Evolutionary conservation across 2,113 vertebrate genomes (phyloP).

Genomic region (Neofelis nebulosa): DNA sequence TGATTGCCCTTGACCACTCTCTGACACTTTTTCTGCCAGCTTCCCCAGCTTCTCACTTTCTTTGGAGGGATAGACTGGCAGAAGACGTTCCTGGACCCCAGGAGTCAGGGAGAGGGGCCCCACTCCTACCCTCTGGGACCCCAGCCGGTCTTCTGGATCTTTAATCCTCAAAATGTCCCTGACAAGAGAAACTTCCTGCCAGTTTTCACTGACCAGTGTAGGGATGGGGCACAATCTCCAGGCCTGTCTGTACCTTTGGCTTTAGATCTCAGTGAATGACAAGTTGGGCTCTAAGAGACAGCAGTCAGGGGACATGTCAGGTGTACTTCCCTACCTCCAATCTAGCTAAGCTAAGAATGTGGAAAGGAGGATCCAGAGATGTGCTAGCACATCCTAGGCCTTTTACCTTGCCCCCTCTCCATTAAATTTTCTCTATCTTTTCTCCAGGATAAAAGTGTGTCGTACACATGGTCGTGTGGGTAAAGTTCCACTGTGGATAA

Average conservation of each 20-base stretch:
- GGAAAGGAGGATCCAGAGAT: not conserved
- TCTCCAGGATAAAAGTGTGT: not conserved
- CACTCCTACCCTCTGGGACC: not conserved
- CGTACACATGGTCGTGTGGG: not conserved
- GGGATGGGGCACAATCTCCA: not conserved
- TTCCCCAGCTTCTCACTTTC: not conserved
- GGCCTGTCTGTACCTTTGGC: not conserved
- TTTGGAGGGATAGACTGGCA: not conserved
- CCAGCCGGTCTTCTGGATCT: not conserved
- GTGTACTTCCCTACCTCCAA: not conserved
- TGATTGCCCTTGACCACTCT: not conserved
- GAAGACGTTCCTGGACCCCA: not conserved
- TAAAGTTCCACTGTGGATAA: not conserved
- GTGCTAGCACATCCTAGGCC: not conserved
- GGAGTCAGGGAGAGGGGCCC: not conserved
- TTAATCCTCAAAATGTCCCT: not conserved
- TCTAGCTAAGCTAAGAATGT: not conserved
- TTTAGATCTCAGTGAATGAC: not conserved
- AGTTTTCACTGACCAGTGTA: not conserved
- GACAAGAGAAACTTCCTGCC: conserved; percentile 7
- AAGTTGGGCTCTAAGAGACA: not conserved
- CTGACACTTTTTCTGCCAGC: not conserved
- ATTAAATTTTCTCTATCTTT: not conserved
- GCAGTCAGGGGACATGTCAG: not conserved
- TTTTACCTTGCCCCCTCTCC: not conserved